Base-by-base conservation (phyloP, 2,797 vertebrate species). In the Simalia tracyae region DNA sequence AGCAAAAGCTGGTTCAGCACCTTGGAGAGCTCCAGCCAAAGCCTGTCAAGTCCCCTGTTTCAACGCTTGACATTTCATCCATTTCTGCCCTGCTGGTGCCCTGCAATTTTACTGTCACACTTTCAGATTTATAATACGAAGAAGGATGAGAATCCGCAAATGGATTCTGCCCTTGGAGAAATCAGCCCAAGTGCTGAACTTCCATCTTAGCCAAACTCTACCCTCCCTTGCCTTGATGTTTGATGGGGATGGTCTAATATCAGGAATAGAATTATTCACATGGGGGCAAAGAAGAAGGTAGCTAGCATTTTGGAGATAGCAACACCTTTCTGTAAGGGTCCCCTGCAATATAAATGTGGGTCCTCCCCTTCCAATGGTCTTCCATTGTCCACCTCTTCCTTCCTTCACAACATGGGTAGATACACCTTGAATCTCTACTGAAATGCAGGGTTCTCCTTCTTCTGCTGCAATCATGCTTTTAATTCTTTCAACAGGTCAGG, bases 111-210 rank as follows among this genome's bases (percentile, higher is more conserved):
- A 56, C 19, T 10, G 22, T 4, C 11, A 50, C 22, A 15, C 7
- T 57, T 36, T 68, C 63, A 42, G 22, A 86, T 46, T 56, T 56
- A 19, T 46, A n/a, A 22, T 36, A 64, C 26, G 14, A 86, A 57
- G n/a, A 86, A 19, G 46, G 54, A 36, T 36, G 26, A 42, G 50
- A n/a, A 59, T 68, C 24, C 46, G 22, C 24, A 54, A 46, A 87
- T n/a, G 56, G 85, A 72, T 24, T 76, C 89, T 92, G 96, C 95
- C 96, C 96, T 60, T 96, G 92, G 95, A 95, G 90, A 88, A 90
- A 94, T 42, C n/a, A 31, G 93, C 94, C 97, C 2, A 72, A 91
- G 60, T 19, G 26, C 94, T 95, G 93, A 93, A 91, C 92, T 96
- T 96, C 92, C 63, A 89, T 84, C 94, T 66, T 28, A 60, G 59